Evolutionary conservation across 1,140 invertebrate genomes (phyloP), one percentile per base, ranked within the genome.

Genomic region (Hylaeus volcanicus): DNA sequence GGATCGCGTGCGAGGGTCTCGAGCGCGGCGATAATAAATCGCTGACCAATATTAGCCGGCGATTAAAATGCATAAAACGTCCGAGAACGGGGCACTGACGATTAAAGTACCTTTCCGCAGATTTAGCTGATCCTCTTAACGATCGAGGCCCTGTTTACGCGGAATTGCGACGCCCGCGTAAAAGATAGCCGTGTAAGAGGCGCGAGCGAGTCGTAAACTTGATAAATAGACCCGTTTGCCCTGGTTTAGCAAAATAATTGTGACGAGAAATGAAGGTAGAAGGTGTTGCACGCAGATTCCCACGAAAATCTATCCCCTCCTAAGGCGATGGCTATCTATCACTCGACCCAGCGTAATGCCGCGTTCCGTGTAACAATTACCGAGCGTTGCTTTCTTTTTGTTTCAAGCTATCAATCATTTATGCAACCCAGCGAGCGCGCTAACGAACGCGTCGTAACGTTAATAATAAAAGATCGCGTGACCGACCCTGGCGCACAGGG

Each of bases 361-460:
- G 26, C 53, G 61, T 56, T 73, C 51, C 61, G 15, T 51, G 5
- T 45, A 65, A 74, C 72, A 74, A 79, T 74, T 79, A 73, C 61
- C 60, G 26, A 56, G 15, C 26, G 0, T 2, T 41, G n/a, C n/a
- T 37, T 45, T 48, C n/a, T 12, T 68, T 55, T 64, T 26, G 41
- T 76, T 61, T 11, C 12, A 26, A 51, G 70, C 64, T 51, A 79
- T 79, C 70, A 58, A 66, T 79, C 77, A 79, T 26, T 58, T 39
- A 53, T 11, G 61, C 55, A 68, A 76, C 26, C 5, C 51, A 12
- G 5, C 12, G 41, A 9, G 37, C 8, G 2, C 26, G 41, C 51
- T 56, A 79, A 79, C 51, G 53, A 72, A 64, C 43, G 53, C 45
- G 26, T 6, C 43, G 39, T 26, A 53, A 26, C 48, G n/a, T 58